Percentiles rank a stretch among this genome's conserved stretches.
Evolutionary conservation across 2,113 vertebrate genomes (phyloP).

Genomic region (Penelope pileata): DNA sequence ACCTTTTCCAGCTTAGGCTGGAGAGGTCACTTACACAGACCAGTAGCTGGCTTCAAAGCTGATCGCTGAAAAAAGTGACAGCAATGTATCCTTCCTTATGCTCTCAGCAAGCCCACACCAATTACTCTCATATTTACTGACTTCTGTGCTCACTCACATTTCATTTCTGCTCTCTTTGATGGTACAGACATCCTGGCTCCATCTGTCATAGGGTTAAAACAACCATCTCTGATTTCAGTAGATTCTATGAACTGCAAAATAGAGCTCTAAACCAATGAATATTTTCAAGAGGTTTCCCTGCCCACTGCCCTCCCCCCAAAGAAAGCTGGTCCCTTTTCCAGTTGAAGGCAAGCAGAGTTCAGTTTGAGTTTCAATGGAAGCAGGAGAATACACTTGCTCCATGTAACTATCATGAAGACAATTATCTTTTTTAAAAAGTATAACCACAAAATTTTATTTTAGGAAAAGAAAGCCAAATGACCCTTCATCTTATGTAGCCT

Average conservation of each 20-base stretch:
- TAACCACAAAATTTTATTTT: background rate
- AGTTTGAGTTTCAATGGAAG: background rate
- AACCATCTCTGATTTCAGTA: slow-evolving; percentile 69
- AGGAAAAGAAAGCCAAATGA: background rate
- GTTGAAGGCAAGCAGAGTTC: background rate
- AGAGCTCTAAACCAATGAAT: background rate
- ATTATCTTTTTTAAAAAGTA: background rate
- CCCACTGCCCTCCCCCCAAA: background rate
- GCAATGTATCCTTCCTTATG: slow-evolving; percentile 31
- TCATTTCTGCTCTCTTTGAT: slow-evolving; percentile 71
- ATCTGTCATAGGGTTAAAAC: slow-evolving; percentile 72
- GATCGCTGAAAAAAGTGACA: background rate
- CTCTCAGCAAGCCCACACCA: slow-evolving; percentile 19
- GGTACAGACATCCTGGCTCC: slow-evolving; percentile 71
- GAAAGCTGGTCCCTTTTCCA: background rate
- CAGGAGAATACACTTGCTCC: background rate
- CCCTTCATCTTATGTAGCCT: background rate
- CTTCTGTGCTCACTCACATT: slow-evolving; percentile 49
- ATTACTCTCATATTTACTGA: slow-evolving; percentile 67
- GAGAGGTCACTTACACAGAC: slow-evolving; percentile 62
- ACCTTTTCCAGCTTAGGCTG: slow-evolving; percentile 29
- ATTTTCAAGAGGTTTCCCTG: background rate
- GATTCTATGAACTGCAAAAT: slow-evolving; percentile 57
- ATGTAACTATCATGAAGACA: background rate
- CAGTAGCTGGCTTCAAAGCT: slow-evolving; percentile 74